Evolutionary conservation across 2,888 invertebrate genomes (phyloP).

Genomic region (Agriopis aurantiaria): DNA sequence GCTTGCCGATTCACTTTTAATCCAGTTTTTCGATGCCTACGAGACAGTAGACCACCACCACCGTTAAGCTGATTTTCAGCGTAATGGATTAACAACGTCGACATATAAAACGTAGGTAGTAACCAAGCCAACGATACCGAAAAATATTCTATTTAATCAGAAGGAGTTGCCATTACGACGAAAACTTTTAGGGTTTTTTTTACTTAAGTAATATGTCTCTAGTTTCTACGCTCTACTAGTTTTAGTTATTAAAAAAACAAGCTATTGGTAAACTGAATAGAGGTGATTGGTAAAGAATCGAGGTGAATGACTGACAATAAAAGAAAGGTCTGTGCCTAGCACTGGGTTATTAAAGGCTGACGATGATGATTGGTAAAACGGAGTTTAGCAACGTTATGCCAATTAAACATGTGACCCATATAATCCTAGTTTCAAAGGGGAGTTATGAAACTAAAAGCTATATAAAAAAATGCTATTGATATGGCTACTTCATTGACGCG

Average conservation of each 20-base stretch:
- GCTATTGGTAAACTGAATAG: background rate
- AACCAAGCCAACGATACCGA: slow-evolving; percentile 5
- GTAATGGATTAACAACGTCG: slow-evolving; percentile 20
- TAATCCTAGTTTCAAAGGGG: background rate
- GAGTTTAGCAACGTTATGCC: background rate
- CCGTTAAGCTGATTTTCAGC: slow-evolving; percentile 23
- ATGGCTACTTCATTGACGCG: slow-evolving; percentile 3
- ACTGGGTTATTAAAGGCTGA: too few relatives aligned
- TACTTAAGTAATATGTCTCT: too few relatives aligned
- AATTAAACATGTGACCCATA: background rate
- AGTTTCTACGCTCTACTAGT: background rate
- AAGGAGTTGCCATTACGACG: background rate
- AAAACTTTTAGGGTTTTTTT: too few relatives aligned
- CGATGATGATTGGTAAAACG: background rate
- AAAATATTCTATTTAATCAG: background rate
- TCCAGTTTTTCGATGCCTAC: slow-evolving; percentile 23
- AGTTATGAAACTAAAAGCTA: slow-evolving; percentile 3
- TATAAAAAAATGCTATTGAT: background rate
- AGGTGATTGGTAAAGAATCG: too few relatives aligned
- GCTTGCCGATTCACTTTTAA: slow-evolving; percentile 23
- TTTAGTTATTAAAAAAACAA: background rate
- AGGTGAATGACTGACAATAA: too few relatives aligned
- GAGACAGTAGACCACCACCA: background rate
- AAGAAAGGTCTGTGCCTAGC: too few relatives aligned
- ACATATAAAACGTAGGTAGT: slow-evolving; percentile 11